Base-by-base conservation (phyloP, 2,888 invertebrate species). In the Piscicola geometra region DNA sequence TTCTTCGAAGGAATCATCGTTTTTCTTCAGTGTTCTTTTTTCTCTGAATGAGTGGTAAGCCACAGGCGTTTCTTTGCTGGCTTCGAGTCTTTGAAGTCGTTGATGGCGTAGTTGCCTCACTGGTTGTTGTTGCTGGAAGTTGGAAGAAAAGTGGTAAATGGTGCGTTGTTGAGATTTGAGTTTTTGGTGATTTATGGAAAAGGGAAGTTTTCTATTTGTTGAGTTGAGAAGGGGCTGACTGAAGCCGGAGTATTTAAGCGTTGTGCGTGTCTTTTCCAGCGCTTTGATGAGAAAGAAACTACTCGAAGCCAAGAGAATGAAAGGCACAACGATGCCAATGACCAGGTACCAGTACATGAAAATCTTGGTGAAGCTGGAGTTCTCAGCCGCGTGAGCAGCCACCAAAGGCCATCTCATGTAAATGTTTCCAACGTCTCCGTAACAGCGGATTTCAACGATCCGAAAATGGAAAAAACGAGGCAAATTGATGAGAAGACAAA, bases 251-350 rank as follows among this genome's bases (percentile, higher is more conserved):
- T 76, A 77, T 33, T 70, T 56, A 0, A 77, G 71, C 41, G 76
- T 75, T 15, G 74, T 69, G 5, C 52, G 50, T 2, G 79, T 76
- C 28, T 66, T 69, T 12, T 70, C 75, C 0, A 79, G 76, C 15
- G 79, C 77, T 73, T 80, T 80, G 28, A 84, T 83, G 28, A 84
- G 79, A 76, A 82, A 82, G 1, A 81, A 79, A 77, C 84, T 84
- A 78, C 84, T 83, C 78, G 81, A 83, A 25, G 82, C 78, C 25
- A 84, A 80, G 3, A 83, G 80, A 15, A 81, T 79, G 67, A 82
- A 82, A 3, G 84, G 84, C 30, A 83, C 79, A 76, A 84, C 81
- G 70, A 83, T 83, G 77, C 82, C 83, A 28, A 82, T 67, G 30
- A 82, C 79, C 15, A 83, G 82, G 82, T 83, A 84, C 12, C 81